A percentile compares a stretch with the other conserved stretches of the same genome.
Conservation (phyloP, 2,888 invertebrate species). For the Drosophila anceps region DNA sequence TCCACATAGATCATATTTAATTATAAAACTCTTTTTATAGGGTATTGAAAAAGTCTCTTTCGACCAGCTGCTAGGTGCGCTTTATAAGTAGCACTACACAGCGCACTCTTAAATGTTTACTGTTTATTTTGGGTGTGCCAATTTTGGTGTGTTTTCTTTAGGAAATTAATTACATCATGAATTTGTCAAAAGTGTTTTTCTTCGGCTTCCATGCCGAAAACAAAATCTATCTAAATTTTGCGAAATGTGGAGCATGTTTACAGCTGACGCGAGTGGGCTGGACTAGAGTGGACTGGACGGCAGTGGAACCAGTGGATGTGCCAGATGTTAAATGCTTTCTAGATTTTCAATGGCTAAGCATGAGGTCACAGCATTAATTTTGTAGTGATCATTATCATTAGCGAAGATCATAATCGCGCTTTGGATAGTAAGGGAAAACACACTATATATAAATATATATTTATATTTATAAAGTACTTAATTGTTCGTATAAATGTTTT, state of each 20-base stretch:
- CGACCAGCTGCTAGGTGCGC: conserved; percentile 17
- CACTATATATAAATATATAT: background rate
- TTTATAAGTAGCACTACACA: conserved; percentile 48
- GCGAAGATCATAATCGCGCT: conserved; percentile 35
- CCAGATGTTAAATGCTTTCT: conserved; percentile 55
- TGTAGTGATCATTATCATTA: conserved; percentile 45
- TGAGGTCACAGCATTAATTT: conserved; percentile 69
- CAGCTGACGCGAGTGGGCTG: conserved; percentile 6
- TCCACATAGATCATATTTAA: background rate
- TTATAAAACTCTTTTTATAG: conserved; percentile 1
- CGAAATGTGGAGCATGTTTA: conserved; percentile 40
- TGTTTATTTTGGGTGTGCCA: conserved; percentile 77
- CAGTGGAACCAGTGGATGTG: conserved; percentile 32
- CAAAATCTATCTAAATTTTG: conserved; percentile 22
- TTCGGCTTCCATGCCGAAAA: conserved; percentile 13
- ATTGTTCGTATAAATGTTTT: background rate
- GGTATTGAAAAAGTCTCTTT: conserved; percentile 15
- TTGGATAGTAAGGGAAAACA: conserved; percentile 12
- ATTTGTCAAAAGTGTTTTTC: conserved; percentile 68
- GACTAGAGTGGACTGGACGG: too few species aligned
- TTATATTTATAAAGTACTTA: background rate
- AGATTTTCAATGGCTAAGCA: conserved; percentile 48
- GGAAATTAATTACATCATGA: conserved; percentile 75
- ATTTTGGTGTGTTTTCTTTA: conserved; percentile 55
- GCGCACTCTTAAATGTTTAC: conserved; percentile 55